Base-by-base conservation (phyloP, 2,888 invertebrate species). In the Stenolophus ochropezus region DNA sequence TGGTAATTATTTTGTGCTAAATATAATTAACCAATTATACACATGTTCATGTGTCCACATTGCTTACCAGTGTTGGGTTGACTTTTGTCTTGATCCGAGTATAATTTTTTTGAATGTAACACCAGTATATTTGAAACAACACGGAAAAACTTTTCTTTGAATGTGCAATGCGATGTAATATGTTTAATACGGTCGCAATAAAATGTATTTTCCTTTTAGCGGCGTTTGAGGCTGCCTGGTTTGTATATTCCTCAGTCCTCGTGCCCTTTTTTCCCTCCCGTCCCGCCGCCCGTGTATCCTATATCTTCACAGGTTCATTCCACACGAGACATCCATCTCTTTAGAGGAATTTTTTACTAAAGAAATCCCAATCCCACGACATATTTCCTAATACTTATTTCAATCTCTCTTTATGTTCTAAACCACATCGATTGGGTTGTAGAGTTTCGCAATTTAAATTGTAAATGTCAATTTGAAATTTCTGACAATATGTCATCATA, bases 291-390 rank as follows among this genome's bases (percentile, higher is more conserved):
- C n/a, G n/a, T 78, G 65, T 51, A 78, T 69, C 65, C 65, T 69
- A 78, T 51, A 78, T 42, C 33, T 42, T 42, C 33, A 51, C 78
- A 69, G 78, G 69, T 78, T 78, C 78, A 78, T 78, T 78, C 65
- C 69, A 65, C 56, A 56, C 21, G 20, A 56, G 51, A 56, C 20
- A 42, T 42, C 33, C 33, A 42, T 42, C 33, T 42, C 8, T 42
- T 42, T 42, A 42, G 21, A 18, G 21, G 11, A 20, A 56, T 56
- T 56, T 56, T 56, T 56, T 56, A 56, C 56, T 11, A 56, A 56
- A 56, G 56, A 20, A 42, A 42, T 42, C 33, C 33, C 18, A 20
- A 56, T 56, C 56, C 20, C 56, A 2, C 18, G 56, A 56, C 21
- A 56, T 56, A 56, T 56, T n/a, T 56, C 56, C 56, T 56, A 21